Evolutionary conservation across 2,888 invertebrate species (phyloP).

Genomic region (Neuroscelio doddi): DNA sequence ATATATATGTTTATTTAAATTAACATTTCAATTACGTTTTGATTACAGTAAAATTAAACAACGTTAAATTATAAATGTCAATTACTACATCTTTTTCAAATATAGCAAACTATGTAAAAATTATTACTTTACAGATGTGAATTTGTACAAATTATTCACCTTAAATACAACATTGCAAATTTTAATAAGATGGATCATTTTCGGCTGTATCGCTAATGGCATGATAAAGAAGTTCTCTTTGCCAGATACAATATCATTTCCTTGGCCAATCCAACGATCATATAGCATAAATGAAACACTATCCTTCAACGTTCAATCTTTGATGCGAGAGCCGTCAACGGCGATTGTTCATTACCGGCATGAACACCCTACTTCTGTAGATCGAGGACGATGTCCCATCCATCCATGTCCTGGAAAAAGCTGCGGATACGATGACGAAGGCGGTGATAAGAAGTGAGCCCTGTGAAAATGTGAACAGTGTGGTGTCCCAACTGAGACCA

Average conservation of each 20-base stretch:
- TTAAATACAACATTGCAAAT: slow-evolving; percentile 10
- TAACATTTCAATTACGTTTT: too few relatives aligned
- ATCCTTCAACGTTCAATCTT: slow-evolving; percentile 24
- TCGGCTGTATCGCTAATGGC: slow-evolving; percentile 22
- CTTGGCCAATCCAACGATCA: slow-evolving; percentile 14
- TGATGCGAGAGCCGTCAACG: slow-evolving; percentile 27
- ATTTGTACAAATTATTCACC: slow-evolving; percentile 2
- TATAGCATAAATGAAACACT: slow-evolving; percentile 36
- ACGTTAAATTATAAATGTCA: too few relatives aligned
- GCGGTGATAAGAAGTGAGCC: slow-evolving; percentile 28
- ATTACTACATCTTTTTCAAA: too few relatives aligned
- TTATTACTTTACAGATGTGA: slow-evolving; percentile 12
- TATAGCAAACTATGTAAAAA: too few relatives aligned
- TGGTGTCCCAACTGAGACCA: slow-evolving; percentile 17
- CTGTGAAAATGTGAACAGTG: slow-evolving; percentile 29
- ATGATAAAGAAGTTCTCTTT: slow-evolving; percentile 31
- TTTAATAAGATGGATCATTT: slow-evolving; percentile 27
- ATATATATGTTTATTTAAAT: too few relatives aligned
- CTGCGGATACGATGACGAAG: slow-evolving; percentile 30
- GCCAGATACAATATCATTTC: slow-evolving; percentile 34
- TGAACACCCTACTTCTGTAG: slow-evolving; percentile 26
- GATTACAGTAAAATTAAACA: too few relatives aligned
- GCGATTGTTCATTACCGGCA: slow-evolving; percentile 36
- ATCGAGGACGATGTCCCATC: slow-evolving; percentile 29
- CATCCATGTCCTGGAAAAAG: slow-evolving; percentile 31